These are phyloP conservation scores for Aphidius gifuensis DNA, from an alignment of 1,140 invertebrate genomes.

Conservation along the genomic window DNA sequence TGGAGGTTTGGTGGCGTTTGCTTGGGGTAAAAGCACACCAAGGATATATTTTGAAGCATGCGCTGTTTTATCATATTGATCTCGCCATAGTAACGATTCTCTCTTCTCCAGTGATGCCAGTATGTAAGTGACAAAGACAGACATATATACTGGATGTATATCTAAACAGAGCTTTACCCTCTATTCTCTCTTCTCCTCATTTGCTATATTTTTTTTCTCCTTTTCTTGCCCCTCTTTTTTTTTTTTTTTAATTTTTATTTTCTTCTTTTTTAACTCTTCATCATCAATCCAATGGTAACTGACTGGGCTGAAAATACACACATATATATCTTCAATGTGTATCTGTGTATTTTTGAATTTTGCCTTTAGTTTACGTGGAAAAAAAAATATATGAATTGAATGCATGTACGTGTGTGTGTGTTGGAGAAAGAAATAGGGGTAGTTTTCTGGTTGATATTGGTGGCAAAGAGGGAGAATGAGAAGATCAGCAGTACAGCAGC, in stretches of 20 bases:
- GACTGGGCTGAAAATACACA: constrained; percentile 1
- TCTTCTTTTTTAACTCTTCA: background rate
- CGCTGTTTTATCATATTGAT: constrained; percentile 52
- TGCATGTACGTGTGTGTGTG: too few species aligned
- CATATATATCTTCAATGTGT: background rate
- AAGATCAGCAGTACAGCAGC: constrained; percentile 4
- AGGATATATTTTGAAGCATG: constrained; percentile 34
- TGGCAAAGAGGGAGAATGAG: constrained; percentile 7
- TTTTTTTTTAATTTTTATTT: background rate
- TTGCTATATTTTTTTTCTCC: constrained; percentile 34
- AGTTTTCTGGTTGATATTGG: background rate
- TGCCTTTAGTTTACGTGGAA: too few species aligned
- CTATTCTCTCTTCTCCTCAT: constrained; percentile 23
- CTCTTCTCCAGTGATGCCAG: constrained; percentile 49
- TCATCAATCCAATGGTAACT: background rate
- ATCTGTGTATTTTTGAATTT: too few species aligned
- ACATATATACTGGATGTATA: too few species aligned
- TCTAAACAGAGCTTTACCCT: constrained; percentile 31
- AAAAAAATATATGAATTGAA: too few species aligned
- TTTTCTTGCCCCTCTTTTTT: constrained; percentile 9
- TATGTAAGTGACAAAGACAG: background rate
- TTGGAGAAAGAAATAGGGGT: too few species aligned
- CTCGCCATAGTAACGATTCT: constrained; percentile 55
- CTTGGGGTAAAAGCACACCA: background rate
- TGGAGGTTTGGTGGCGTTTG: background rate